A percentile compares a stretch with the other conserved stretches of the same genome.
Conservation (phyloP, 2,113 vertebrate genomes). For the Pelodiscus sinensis region DNA sequence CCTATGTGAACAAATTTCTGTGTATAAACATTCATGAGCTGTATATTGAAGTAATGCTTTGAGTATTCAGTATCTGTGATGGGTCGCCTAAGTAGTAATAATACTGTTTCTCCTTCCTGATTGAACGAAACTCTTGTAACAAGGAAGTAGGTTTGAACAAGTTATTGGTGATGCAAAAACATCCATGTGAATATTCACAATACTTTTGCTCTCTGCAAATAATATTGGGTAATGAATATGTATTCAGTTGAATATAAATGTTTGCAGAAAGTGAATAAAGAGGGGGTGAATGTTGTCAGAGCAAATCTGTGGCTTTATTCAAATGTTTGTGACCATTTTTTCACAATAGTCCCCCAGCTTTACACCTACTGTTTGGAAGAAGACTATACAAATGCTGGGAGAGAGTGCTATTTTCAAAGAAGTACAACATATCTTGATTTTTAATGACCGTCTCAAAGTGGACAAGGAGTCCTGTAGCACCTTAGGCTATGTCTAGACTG, state of each 20-base stretch:
- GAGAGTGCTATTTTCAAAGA: background rate
- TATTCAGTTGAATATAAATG: background rate
- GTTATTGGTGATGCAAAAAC: background rate
- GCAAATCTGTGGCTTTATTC: background rate
- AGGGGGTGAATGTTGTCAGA: background rate
- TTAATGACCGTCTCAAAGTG: background rate
- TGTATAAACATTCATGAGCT: too few relatives aligned
- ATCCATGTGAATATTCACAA: background rate
- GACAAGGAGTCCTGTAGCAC: too few relatives aligned
- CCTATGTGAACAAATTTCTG: too few relatives aligned
- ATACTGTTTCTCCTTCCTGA: background rate
- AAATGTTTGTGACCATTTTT: background rate
- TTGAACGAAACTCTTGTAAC: background rate
- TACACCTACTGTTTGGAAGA: background rate
- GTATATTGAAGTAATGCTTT: background rate
- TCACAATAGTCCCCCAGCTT: background rate
- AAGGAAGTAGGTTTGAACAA: background rate
- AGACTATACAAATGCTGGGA: background rate
- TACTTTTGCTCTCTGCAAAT: background rate
- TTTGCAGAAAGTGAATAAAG: background rate
- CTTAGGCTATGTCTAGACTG: too few relatives aligned
- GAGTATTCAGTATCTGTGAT: background rate
- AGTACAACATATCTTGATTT: accelerated
- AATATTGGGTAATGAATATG: background rate
- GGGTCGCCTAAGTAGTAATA: background rate